Conservation (phyloP, 2,888 invertebrate genomes). For the Melieria omissa region DNA sequence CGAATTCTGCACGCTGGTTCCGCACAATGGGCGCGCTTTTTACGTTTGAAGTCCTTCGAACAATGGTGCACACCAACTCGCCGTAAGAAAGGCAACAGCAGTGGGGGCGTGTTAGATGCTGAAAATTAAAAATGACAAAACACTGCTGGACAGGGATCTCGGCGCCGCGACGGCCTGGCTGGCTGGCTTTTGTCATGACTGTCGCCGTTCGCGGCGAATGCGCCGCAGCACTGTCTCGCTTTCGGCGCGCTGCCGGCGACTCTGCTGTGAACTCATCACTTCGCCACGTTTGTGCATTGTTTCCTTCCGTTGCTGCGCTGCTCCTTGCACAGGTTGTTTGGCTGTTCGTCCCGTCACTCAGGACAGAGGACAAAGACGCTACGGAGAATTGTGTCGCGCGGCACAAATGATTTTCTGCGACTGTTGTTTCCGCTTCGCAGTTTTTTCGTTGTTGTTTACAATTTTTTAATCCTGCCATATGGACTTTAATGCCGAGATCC, state of each 20-base stretch:
- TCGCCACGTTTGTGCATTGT: conserved; percentile 45
- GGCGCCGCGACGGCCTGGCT: background rate
- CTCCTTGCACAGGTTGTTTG: conserved; percentile 43
- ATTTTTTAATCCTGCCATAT: conserved; percentile 66
- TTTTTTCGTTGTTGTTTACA: conserved; percentile 38
- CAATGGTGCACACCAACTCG: conserved; percentile 31
- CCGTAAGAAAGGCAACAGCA: background rate
- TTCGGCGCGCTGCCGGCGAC: background rate
- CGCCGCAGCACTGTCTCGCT: background rate
- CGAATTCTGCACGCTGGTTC: background rate
- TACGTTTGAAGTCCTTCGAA: conserved; percentile 48
- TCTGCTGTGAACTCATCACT: background rate
- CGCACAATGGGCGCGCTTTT: background rate
- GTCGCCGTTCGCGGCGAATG: background rate
- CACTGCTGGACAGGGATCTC: conserved; percentile 28
- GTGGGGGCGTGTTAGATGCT: conserved; percentile 15
- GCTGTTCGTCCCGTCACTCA: conserved; percentile 12
- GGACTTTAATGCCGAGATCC: conserved; percentile 57
- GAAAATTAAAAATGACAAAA: conserved; percentile 31
- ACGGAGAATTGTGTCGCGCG: conserved; percentile 58
- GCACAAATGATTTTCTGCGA: background rate
- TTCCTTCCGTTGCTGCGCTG: conserved; percentile 47
- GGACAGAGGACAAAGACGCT: conserved; percentile 26
- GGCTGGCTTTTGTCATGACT: background rate
- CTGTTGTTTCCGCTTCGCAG: background rate